Base-by-base conservation (phyloP, 2,797 vertebrate genomes). In the Alouatta caraya region DNA sequence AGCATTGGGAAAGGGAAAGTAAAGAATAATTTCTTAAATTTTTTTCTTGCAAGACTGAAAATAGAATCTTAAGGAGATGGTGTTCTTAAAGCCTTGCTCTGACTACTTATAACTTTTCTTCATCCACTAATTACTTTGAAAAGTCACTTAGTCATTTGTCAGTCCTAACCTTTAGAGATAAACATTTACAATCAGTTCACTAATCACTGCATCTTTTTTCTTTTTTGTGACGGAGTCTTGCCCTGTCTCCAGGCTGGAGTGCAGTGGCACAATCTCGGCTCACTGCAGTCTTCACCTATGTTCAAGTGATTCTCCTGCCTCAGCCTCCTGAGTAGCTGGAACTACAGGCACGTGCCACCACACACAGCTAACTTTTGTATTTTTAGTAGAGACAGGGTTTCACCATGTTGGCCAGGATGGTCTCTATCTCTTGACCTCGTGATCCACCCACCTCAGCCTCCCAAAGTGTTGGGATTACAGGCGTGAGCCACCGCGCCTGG, bases 61-160 rank as follows among this genome's bases (percentile, higher is more conserved):
- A 42, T 8, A 26, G 64, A 82, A 72, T 81, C 61, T 88, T 59
- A 64, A 79, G 70, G 52, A 85, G 26, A 73, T 50, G 59, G 21
- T 89, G 46, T 50, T 86, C 75, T 89, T 33, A 48, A 86, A 95
- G n/a, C 11, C n/a, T 90, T 24, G 13, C 26, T 91, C 19, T 92
- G 33, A 14, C 5, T 79, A 37, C 84, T 83, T 73, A 33, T 61
- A 91, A 78, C 7, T 50, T 44, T 67, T 37, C 33, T 89, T 81
- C 22, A 57, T 57, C 75, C 19, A 87, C 28, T 92, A 70, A 64
- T 91, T 80, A 46, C 80, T 96, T 90, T 76, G 19, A 93, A 88
- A 64, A 80, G 22, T 55, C 8, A 30, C 12, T 19, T 42, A 76
- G 28, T 61, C 17, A 80, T 81, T 93, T 76, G 1, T 88, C 48